Percentiles rank a stretch among this genome's conserved stretches.
phyloP scores from a whole-genome alignment of 2,888 invertebrate genomes.

The Amiota mariae region DNA sequence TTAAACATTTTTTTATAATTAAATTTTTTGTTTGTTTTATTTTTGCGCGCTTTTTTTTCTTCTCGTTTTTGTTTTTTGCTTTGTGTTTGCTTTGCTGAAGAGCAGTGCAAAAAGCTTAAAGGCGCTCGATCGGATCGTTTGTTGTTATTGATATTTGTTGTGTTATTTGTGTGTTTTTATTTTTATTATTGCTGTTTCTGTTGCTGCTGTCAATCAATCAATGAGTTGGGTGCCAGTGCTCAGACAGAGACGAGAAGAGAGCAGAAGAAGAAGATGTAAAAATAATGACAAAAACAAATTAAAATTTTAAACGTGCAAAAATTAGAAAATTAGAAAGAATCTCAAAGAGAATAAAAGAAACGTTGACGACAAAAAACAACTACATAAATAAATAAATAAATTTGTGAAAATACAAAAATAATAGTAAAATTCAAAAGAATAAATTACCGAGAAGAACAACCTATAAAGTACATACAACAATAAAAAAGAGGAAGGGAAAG shows the following conservation, averaged over 20 bases:
- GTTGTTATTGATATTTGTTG: slow-evolving; percentile 13
- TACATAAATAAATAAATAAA: slow-evolving; percentile 11
- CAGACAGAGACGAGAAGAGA: not conserved
- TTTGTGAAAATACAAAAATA: not conserved
- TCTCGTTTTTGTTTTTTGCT: slow-evolving; percentile 47
- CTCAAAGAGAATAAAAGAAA: not conserved
- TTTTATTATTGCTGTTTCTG: slow-evolving; percentile 13
- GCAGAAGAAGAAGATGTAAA: not conserved
- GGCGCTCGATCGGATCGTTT: no score
- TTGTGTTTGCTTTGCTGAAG: not conserved
- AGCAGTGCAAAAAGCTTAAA: no score
- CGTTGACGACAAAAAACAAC: not conserved
- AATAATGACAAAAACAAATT: not conserved
- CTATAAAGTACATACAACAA: not conserved
- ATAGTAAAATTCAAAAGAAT: not conserved
- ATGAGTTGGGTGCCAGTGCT: not conserved
- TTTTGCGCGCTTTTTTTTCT: slow-evolving; percentile 27
- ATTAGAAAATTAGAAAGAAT: not conserved
- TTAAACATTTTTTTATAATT: slow-evolving; percentile 22
- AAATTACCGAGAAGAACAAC: not conserved
- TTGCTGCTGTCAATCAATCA: slow-evolving; percentile 28
- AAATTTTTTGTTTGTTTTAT: slow-evolving; percentile 30
- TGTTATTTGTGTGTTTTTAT: slow-evolving; percentile 15
- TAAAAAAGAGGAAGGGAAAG: no score
- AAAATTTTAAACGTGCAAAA: not conserved